Evolutionary conservation across 2,113 vertebrate species (phyloP).

Genomic region (Chaetodon auriga): DNA sequence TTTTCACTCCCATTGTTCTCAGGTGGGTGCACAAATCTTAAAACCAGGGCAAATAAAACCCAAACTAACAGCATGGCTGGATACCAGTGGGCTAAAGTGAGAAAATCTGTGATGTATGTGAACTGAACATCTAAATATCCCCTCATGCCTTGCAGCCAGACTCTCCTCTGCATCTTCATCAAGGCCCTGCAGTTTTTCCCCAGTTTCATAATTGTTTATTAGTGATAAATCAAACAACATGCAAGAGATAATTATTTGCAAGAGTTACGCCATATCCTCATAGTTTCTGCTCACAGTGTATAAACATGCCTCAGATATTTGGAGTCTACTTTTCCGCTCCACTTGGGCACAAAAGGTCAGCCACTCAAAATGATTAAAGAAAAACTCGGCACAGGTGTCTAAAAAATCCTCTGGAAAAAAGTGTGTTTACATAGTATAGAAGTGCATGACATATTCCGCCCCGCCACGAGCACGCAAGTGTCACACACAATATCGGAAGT

Average conservation of each 20-base stretch:
- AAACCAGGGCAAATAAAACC: conserved; percentile 2
- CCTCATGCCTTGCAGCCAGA: not conserved
- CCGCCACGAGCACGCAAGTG: conserved; percentile 55
- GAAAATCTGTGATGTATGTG: not conserved
- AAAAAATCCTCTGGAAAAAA: conserved; percentile 46
- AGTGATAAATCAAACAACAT: conserved; percentile 9
- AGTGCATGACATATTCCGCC: conserved; percentile 63
- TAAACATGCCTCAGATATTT: conserved; percentile 10
- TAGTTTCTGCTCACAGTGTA: not conserved
- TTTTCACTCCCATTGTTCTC: not conserved
- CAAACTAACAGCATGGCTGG: not conserved
- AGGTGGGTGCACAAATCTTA: not conserved
- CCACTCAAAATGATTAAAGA: conserved; percentile 45
- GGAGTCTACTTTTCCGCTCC: conserved; percentile 41
- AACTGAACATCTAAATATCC: conserved; percentile 23
- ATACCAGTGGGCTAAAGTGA: not conserved
- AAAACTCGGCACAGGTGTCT: conserved; percentile 54
- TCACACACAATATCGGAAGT: conserved; percentile 66
- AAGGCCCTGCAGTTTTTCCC: not conserved
- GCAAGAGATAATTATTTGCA: conserved; percentile 15
- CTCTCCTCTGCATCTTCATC: not conserved
- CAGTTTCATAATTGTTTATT: conserved; percentile 6
- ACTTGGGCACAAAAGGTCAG: conserved; percentile 48
- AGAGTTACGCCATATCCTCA: conserved; percentile 2
- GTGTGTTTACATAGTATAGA: conserved; percentile 65